phyloP scores from a whole-genome alignment of 1,140 invertebrate species.

The Matsumurasca onukii region DNA sequence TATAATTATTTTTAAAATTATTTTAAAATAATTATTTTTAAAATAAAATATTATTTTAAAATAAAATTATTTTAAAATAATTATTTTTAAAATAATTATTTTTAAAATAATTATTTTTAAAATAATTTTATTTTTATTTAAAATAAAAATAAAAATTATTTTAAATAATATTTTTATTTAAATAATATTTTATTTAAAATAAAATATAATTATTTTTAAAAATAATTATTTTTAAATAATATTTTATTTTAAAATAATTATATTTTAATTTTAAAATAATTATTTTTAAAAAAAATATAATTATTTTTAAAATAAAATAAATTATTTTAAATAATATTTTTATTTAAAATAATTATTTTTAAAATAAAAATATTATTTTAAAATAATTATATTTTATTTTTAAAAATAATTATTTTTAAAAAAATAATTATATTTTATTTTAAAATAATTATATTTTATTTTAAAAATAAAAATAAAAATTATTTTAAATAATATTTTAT shows the following conservation, averaged over 20 bases:
- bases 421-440: background rate
- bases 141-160: background rate
- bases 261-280: background rate
- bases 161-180: background rate
- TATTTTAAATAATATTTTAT: background rate
- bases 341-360: background rate
- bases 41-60: background rate
- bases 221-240: background rate
- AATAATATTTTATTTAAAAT: background rate
- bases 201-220: background rate
- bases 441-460: background rate
- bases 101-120: background rate
- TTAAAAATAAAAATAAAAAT: background rate
- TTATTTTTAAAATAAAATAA: slow-evolving; percentile 1
- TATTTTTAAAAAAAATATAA: background rate
- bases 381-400: background rate
- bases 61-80: background rate
- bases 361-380: background rate
- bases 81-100: background rate
- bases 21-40: background rate
- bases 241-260: background rate
- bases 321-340: background rate
- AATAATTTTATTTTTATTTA: background rate
- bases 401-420: background rate
- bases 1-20: background rate